Evolutionary conservation across 2,797 vertebrate genomes (phyloP).

Genomic region (Coregonus ussuriensis): DNA sequence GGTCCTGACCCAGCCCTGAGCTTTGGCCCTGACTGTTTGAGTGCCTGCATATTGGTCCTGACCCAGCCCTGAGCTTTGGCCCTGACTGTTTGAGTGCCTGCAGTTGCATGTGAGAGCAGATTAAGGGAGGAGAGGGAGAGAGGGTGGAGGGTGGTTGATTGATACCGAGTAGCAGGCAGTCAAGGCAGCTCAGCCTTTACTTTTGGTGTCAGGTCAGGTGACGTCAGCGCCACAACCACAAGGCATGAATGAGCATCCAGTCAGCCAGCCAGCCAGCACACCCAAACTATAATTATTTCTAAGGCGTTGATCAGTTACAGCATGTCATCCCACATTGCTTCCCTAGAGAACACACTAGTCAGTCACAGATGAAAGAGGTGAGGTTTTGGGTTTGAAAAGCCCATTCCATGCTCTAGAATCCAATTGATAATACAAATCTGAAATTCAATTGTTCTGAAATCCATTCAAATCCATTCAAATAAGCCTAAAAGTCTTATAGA

Average conservation of each 20-base stretch:
- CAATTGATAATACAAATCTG: no score
- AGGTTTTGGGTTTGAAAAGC: no score
- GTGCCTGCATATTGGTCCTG: conserved; percentile 35
- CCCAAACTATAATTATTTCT: no score
- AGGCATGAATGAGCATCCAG: no score
- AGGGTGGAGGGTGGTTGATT: not conserved
- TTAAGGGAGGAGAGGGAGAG: conserved; percentile 13
- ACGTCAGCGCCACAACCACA: not conserved
- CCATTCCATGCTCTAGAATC: no score
- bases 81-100: conserved; percentile 35
- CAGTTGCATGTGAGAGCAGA: conserved; percentile 32
- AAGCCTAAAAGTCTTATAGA: no score
- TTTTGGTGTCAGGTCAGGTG: conserved; percentile 5
- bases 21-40: conserved; percentile 26
- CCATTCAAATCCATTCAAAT: no score
- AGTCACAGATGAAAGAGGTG: not conserved
- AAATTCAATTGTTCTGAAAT: no score
- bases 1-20: conserved; percentile 34
- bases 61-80: conserved; percentile 29
- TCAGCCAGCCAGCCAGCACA: no score
- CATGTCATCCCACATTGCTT: no score
- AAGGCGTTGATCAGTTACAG: no score
- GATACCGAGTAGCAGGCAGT: conserved; percentile 22
- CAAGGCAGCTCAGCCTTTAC: conserved; percentile 39
- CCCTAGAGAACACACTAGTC: no score